Conservation (phyloP, 35 echinoderm and acorn worm species). For the Apostichopus parvimensis region DNA sequence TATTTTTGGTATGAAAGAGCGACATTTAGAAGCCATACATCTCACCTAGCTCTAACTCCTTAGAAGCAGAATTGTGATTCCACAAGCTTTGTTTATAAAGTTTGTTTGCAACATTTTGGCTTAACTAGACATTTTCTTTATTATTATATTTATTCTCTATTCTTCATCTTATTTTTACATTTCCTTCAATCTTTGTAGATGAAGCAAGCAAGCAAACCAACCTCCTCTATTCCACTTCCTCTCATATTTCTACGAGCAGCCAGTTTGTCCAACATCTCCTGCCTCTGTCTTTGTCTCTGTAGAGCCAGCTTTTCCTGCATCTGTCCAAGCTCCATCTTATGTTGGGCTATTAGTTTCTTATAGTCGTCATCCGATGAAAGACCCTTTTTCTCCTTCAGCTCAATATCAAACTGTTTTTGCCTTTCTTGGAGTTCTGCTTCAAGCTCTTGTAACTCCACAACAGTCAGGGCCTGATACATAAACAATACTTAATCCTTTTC, state of each 20-base stretch:
- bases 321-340: slow-evolving; percentile 72
- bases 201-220: not conserved
- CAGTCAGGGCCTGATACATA: slow-evolving; percentile 44
- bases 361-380: slow-evolving; percentile 81
- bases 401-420: slow-evolving; percentile 72
- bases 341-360: slow-evolving; percentile 69
- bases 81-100: no score
- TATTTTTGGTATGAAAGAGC: no score
- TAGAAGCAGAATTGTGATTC: no score
- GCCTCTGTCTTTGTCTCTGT: slow-evolving; percentile 70
- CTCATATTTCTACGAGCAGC: slow-evolving; percentile 69
- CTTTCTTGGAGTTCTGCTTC: slow-evolving; percentile 78
- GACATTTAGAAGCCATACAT: no score
- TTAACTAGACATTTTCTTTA: no score
- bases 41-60: no score
- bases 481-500: no score
- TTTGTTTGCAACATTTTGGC: no score
- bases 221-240: not conserved
- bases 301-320: slow-evolving; percentile 65
- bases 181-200: no score
- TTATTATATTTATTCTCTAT: no score
- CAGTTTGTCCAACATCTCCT: slow-evolving; percentile 81
- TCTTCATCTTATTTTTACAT: no score
- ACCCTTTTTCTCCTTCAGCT: slow-evolving; percentile 71
- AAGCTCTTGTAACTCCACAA: slow-evolving; percentile 67